Conservation (phyloP, 1,140 invertebrate species). For the Sycophaga agraensis region DNA sequence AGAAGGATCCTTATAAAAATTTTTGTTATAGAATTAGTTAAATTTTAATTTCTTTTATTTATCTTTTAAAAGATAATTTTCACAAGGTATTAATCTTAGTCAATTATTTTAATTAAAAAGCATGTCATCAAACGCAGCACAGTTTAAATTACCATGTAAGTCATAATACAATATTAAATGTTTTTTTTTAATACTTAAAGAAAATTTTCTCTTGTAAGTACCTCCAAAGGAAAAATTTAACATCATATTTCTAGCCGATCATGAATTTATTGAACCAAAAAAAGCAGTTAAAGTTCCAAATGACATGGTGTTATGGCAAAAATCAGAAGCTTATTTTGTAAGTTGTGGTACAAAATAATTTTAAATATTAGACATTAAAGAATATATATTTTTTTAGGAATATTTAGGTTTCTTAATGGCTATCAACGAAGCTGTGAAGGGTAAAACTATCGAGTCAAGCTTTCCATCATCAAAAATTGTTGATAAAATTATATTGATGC, state of each 20-base stretch:
- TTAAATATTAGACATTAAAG: background rate
- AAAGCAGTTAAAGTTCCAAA: conserved; percentile 69
- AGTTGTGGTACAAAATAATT: conserved; percentile 26
- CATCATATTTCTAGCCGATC: conserved; percentile 48
- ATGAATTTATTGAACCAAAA: conserved; percentile 67
- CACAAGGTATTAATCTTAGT: background rate
- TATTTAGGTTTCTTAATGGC: conserved; percentile 84
- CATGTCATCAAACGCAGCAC: conserved; percentile 32
- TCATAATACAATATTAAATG: background rate
- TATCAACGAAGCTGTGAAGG: conserved; percentile 82
- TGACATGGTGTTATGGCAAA: conserved; percentile 80
- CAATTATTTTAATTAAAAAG: conserved; percentile 8
- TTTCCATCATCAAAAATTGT: conserved; percentile 66
- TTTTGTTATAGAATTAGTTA: background rate
- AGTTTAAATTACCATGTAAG: conserved; percentile 35
- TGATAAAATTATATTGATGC: conserved; percentile 66
- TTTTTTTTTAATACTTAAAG: conserved; percentile 10
- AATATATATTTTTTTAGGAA: conserved; percentile 62
- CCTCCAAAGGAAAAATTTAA: conserved; percentile 24
- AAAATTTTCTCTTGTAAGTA: conserved; percentile 11
- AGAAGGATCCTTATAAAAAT: too few relatives aligned
- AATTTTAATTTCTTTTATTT: too few relatives aligned
- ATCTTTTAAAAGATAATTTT: too few relatives aligned
- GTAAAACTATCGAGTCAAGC: conserved; percentile 69
- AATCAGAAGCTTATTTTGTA: conserved; percentile 81